A percentile compares a stretch with the other conserved stretches of the same genome.
Evolutionary conservation across 2,888 invertebrate species (phyloP).

Genomic region (Melipona bicolor): DNA sequence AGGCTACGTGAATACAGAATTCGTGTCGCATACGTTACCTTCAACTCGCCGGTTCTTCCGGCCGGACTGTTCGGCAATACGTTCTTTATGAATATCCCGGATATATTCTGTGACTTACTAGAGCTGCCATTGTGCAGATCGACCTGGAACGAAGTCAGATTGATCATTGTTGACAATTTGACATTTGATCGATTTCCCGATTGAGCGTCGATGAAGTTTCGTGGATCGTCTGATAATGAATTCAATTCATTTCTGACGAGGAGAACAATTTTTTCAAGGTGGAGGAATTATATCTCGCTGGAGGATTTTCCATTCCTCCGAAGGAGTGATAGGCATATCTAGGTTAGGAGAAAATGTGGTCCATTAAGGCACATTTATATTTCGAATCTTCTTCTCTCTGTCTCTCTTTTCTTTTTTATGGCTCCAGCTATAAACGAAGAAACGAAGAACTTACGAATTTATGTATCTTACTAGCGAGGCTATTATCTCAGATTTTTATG

Average conservation of each 20-base stretch:
- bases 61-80: constrained; percentile 98
- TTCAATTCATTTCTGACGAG: background rate
- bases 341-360: background rate
- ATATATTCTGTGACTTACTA: constrained; percentile 89
- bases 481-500: background rate
- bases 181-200: background rate
- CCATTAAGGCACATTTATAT: background rate
- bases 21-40: constrained; percentile 85
- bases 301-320: background rate
- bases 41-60: constrained; percentile 93
- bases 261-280: background rate
- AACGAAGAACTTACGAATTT: background rate
- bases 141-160: constrained; percentile 85
- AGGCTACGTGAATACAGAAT: background rate
- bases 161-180: too few relatives aligned
- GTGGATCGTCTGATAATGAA: background rate
- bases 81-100: constrained; percentile 99
- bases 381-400: background rate
- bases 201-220: background rate
- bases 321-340: background rate
- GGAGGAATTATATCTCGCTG: background rate
- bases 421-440: background rate
- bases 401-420: background rate
- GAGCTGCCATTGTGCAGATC: constrained; percentile 89
- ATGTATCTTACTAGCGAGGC: background rate